These are phyloP conservation scores for Meganola albula DNA, from an alignment of 2,888 invertebrate species.

Conservation along the genomic window DNA sequence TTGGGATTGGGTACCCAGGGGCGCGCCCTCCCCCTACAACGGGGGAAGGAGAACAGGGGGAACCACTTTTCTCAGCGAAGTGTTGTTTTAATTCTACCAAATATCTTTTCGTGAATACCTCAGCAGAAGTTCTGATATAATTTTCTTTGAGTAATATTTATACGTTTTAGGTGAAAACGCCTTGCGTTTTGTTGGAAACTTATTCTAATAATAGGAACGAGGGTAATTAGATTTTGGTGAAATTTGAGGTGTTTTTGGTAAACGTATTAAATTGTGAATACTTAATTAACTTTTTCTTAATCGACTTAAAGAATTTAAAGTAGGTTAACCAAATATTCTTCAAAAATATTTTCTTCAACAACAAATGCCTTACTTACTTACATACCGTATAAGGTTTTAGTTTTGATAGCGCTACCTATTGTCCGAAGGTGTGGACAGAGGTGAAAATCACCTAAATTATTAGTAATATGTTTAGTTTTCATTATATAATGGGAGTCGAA, in stretches of 20 bases:
- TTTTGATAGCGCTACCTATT: no score
- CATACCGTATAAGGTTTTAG: no score
- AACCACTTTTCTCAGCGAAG: conserved; percentile 71
- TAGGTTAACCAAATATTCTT: no score
- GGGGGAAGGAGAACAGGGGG: conserved; percentile 42
- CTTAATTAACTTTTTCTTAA: no score
- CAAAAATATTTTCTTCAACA: no score
- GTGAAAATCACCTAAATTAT: no score
- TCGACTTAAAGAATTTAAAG: no score
- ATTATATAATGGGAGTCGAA: no score
- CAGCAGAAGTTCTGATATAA: conserved; percentile 71
- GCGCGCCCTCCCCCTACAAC: conserved; percentile 37
- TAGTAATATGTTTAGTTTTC: no score
- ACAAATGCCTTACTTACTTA: no score
- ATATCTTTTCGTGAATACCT: conserved; percentile 77
- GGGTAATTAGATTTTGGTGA: conserved; percentile 29
- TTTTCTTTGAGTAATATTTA: conserved; percentile 67
- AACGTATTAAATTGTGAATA: no score
- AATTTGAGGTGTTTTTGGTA: conserved; percentile 13
- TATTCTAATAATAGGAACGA: conserved; percentile 30
- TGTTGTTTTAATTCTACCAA: conserved; percentile 77
- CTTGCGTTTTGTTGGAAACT: conserved; percentile 29
- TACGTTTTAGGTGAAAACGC: conserved; percentile 62
- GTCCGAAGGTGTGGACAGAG: no score
- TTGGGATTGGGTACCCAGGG: conserved; percentile 60